Evolutionary conservation across 2,888 invertebrate species (phyloP), one percentile per base, ranked within the genome.

Genomic region (Hypomecis atomaria): DNA sequence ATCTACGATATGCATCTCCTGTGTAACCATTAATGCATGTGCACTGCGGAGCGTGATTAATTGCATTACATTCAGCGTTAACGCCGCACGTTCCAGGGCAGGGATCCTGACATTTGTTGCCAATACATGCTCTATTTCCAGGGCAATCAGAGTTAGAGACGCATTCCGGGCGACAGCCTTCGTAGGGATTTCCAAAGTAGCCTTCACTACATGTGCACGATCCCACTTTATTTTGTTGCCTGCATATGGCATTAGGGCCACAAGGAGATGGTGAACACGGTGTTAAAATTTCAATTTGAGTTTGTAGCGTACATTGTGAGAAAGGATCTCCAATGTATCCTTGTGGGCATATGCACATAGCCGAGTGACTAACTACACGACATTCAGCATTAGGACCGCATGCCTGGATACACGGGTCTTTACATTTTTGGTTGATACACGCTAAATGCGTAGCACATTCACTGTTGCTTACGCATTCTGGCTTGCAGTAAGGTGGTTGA

Each of bases 401-500:
- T 5, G 95, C 94, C 64, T 94, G 94, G 54, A 94, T 92, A 77
- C 97, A 96, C 6, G 96, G 96, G 81, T 95, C 95, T 82, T 93
- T 94, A 82, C 97, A 97, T 89, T 95, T 96, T 75, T 95, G 94
- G 78, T 95, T 95, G 5, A 96, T 92, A 79, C 97, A 97, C 61
- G 96, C 96, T 72, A 96, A 89, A 70, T 95, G 94, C 72, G 93
- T 93, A 4, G 94, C 82, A 78, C 97, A 97, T 86, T 97, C 97
- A 59, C 95, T 94, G 78, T 96, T 96, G 72, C 95, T 95, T 44
- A 96, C 92, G 85, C 97, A 97, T 88, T 97, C 97, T 0, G 96
- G 96, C 71, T 95, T 94, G 76, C 97, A 97, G 75, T 96, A 95
- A 0, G 96, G 96, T 49, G 97, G 96, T 60, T 94, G 91, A 55